Conservation (phyloP, 2,888 invertebrate species). For the Polyommatus iphigenia region DNA sequence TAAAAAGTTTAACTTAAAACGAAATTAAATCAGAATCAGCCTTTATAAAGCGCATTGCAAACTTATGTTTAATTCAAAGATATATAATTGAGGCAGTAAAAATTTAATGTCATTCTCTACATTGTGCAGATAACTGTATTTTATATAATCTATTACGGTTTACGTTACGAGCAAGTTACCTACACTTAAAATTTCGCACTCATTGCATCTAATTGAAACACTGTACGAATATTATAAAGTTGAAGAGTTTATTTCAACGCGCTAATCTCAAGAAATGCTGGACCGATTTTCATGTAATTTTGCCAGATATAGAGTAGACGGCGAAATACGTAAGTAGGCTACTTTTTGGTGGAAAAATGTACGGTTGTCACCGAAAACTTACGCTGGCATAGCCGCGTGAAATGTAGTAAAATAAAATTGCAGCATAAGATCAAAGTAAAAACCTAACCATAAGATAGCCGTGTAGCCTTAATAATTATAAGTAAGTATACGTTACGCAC, state of each 20-base stretch:
- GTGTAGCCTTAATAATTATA: too few species aligned
- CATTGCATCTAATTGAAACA: background rate
- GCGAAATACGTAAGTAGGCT: too few species aligned
- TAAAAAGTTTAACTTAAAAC: too few species aligned
- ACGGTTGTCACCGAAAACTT: too few species aligned
- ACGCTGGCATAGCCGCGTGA: too few species aligned
- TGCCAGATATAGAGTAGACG: too few species aligned
- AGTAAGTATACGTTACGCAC: too few species aligned
- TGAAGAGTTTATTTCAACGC: background rate
- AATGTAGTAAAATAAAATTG: too few species aligned
- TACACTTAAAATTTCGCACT: background rate
- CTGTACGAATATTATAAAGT: background rate
- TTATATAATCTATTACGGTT: background rate
- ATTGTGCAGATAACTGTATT: slow-evolving; percentile 1
- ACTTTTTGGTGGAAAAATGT: too few species aligned
- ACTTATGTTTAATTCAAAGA: slow-evolving; percentile 4
- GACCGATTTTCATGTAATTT: background rate
- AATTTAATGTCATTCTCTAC: background rate
- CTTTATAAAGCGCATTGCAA: background rate
- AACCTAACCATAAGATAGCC: too few species aligned
- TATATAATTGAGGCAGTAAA: background rate
- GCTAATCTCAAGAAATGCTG: background rate
- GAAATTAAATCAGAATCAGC: background rate
- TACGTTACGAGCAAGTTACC: background rate
- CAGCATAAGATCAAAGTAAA: too few species aligned